A percentile compares a stretch with the other conserved stretches of the same genome.
phyloP scores from a whole-genome alignment of 2,113 vertebrate species.

The Atherinomorus stipes region DNA sequence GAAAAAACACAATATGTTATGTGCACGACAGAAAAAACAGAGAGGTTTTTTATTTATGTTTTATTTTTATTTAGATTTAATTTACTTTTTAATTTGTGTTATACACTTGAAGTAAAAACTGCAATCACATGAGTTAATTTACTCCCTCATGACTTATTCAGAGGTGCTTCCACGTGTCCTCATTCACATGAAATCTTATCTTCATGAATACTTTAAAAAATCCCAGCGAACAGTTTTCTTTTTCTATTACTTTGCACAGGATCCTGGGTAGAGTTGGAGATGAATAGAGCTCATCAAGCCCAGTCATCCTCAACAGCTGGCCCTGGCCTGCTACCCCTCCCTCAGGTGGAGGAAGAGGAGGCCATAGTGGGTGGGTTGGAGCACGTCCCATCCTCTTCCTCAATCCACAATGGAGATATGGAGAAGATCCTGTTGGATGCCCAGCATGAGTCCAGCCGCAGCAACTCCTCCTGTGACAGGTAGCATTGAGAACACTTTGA shows the following conservation, averaged over 20 bases:
- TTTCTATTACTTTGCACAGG: conserved; percentile 78
- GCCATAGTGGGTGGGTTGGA: conserved; percentile 87
- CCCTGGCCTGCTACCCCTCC: conserved; percentile 67
- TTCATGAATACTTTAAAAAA: too few relatives aligned
- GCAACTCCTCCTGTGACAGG: conserved; percentile 98
- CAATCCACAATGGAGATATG: conserved; percentile 99
- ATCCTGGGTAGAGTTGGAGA: conserved; percentile 97
- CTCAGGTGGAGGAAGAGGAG: conserved; percentile 81
- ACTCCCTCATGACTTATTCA: too few relatives aligned
- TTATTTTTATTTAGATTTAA: too few relatives aligned
- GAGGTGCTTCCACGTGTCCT: too few relatives aligned
- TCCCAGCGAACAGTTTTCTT: neutral
- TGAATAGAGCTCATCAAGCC: conserved; percentile 82
- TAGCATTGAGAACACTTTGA: conserved; percentile 48
- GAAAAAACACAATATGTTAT: too few relatives aligned
- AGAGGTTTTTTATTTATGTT: too few relatives aligned
- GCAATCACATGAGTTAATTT: too few relatives aligned
- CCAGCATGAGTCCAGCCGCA: conserved; percentile 97
- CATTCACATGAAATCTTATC: too few relatives aligned
- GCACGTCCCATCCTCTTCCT: conserved; percentile 96
- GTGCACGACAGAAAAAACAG: too few relatives aligned
- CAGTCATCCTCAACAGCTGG: conserved; percentile 45
- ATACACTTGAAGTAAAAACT: too few relatives aligned
- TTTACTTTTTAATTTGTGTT: too few relatives aligned
- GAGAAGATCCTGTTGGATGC: conserved; percentile 98